Conservation (phyloP, 1,140 invertebrate species). For the Anastatus disparis region DNA sequence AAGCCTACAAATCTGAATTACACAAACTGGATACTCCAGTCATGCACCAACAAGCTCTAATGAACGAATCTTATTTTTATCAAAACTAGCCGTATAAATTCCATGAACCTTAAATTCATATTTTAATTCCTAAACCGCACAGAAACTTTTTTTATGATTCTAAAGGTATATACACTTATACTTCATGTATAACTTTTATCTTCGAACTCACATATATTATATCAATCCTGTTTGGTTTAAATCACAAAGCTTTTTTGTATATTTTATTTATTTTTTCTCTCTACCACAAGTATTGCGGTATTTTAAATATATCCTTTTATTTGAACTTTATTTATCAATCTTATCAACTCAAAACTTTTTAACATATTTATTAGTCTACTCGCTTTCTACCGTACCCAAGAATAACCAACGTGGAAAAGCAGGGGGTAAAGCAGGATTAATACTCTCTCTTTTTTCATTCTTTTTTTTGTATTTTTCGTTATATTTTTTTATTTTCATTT, state of each 20-base stretch:
- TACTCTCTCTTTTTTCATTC: background rate
- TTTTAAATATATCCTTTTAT: background rate
- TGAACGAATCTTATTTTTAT: background rate
- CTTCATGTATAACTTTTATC: conserved; percentile 1
- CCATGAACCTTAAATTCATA: background rate
- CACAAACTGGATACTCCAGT: background rate
- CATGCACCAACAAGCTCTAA: background rate
- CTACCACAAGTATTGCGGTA: background rate
- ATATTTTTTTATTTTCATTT: background rate
- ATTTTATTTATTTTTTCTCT: background rate
- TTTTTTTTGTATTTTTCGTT: background rate
- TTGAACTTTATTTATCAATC: background rate
- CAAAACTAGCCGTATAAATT: background rate
- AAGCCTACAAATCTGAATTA: background rate
- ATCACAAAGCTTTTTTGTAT: background rate
- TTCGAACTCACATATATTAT: background rate
- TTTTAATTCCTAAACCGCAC: background rate
- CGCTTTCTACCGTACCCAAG: background rate
- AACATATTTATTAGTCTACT: background rate
- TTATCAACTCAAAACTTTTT: background rate
- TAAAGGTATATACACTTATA: background rate
- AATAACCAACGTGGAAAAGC: background rate
- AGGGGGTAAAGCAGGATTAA: background rate
- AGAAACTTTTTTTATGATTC: background rate
- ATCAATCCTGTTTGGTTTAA: background rate